Conservation (phyloP, 2,797 vertebrate species). For the Atherinosoma microstoma region DNA sequence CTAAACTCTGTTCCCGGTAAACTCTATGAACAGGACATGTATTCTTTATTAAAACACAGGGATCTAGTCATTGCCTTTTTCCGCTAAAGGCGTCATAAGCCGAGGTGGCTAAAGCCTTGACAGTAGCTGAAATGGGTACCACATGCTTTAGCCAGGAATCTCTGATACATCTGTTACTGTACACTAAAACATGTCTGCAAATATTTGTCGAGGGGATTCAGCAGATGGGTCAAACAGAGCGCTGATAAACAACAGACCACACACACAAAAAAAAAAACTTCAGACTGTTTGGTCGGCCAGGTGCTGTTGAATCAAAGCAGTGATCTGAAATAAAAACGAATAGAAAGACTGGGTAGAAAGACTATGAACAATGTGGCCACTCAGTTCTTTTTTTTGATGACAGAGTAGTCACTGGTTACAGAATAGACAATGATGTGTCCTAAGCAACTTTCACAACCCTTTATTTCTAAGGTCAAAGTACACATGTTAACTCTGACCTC, state of each 20-base stretch:
- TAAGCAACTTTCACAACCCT: conserved; percentile 14
- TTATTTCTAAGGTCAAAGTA: conserved; percentile 31
- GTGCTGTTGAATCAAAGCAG: background rate
- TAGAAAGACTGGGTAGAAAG: background rate
- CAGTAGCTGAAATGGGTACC: conserved; percentile 21
- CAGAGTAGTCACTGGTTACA: conserved; percentile 12
- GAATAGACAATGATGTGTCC: conserved; percentile 10
- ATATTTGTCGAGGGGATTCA: conserved; percentile 48
- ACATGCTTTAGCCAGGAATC: conserved; percentile 36
- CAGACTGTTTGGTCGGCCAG: background rate
- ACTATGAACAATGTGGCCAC: background rate
- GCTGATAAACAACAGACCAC: conserved; percentile 31
- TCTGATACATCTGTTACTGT: conserved; percentile 17
- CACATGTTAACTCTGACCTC: conserved; percentile 33
- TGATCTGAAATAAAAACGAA: background rate
- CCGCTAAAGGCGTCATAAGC: conserved; percentile 32
- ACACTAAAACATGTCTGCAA: conserved; percentile 28
- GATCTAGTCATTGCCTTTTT: conserved; percentile 30
- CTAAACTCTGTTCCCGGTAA: conserved; percentile 14
- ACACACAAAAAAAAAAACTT: conserved; percentile 22
- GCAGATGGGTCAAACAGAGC: conserved; percentile 34
- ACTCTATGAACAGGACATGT: conserved; percentile 14
- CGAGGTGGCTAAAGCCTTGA: conserved; percentile 17
- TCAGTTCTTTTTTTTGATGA: conserved; percentile 4
- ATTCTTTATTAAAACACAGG: conserved; percentile 26